Base-by-base conservation (phyloP, 2,113 vertebrate genomes). In the Silurus asotus region DNA sequence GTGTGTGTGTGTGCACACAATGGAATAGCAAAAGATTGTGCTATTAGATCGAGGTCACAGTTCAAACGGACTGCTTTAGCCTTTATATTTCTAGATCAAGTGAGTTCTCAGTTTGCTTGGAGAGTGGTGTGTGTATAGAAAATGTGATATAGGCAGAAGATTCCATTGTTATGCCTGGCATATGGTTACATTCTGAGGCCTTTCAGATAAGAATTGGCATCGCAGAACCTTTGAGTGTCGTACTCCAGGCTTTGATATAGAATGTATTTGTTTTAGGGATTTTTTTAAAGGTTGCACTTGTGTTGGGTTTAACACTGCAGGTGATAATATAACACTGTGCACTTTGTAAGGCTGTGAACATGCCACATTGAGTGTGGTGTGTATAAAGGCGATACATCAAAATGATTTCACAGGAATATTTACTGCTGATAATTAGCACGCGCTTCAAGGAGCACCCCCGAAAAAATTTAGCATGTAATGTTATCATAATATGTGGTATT, bases 321-420 rank as follows among this genome's bases (percentile, higher is more conserved):
- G 65, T 81, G 84, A 82, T 86, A 61, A 14, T 20, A 55, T 87
- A 87, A 65, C 81, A 81, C n/a, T 37, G 61, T 75, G 59, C 79
- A 37, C 76, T 58, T 15, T 59, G 62, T 20, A 25, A 64, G 53
- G 6, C 23, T 69, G 53, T 79, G 76, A 85, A 79, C 79, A 79
- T 85, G 51, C 53, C 75, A 79, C 48, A 48, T 45, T 45, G 15
- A 58, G 7, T 37, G 23, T 37, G 10, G 23, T 23, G 37, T 62
- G 37, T 49, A 64, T 8, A 64, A 49, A 81, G 19, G 45, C 64
- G 79, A 64, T 51, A 15, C 15, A 64, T 51, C 48, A 14, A 11
- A 65, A 51, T 81, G 45, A 1, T 64, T 81, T 65, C 79, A 64
- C 20, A 49, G 59, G 28, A 81, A 62, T 45, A 48, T 61, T 23